Evolutionary conservation across 2,113 vertebrate species (phyloP).

Genomic region (Poeciliopsis retropinna): DNA sequence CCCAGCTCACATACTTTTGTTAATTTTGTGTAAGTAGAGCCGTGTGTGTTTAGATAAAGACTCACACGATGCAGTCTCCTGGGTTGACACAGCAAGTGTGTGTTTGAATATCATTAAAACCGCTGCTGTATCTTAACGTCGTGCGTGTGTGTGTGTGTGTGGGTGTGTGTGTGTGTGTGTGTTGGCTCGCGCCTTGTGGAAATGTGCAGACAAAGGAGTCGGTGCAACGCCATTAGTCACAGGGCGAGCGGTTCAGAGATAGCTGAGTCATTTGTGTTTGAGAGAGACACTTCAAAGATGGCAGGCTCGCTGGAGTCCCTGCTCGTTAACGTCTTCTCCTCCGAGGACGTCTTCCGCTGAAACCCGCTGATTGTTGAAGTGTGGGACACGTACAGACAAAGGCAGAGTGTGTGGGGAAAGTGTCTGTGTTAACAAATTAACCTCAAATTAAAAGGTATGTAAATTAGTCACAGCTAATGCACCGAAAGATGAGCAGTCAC

Average conservation of each 20-base stretch:
- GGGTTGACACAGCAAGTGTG: background rate
- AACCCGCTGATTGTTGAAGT: constrained; percentile 53
- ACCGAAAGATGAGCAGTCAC: background rate
- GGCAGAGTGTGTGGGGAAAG: background rate
- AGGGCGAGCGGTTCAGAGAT: constrained; percentile 57
- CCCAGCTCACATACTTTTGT: background rate
- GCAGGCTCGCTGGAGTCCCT: constrained; percentile 39
- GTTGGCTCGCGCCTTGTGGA: constrained; percentile 3
- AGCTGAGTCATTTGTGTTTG: constrained; percentile 56
- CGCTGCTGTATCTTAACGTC: background rate
- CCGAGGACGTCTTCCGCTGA: constrained; percentile 48
- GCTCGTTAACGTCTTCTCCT: constrained; percentile 59
- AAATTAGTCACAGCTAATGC: background rate
- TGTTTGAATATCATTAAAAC: constrained; percentile 1
- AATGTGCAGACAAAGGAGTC: constrained; percentile 57
- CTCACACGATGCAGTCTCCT: background rate
- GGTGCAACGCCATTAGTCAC: constrained; percentile 63
- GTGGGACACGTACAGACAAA: constrained; percentile 21
- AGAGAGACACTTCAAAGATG: constrained; percentile 61
- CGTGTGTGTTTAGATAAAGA: background rate
- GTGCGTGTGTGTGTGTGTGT: no score
- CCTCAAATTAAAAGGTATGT: constrained; percentile 8
- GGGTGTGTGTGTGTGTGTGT: constrained; percentile 2
- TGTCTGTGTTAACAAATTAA: background rate
- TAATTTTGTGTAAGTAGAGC: background rate